Percentiles rank a stretch among this genome's conserved stretches.
These are phyloP conservation scores for Pica pica DNA, from an alignment of 2,113 vertebrate species.

Conservation along the genomic window DNA sequence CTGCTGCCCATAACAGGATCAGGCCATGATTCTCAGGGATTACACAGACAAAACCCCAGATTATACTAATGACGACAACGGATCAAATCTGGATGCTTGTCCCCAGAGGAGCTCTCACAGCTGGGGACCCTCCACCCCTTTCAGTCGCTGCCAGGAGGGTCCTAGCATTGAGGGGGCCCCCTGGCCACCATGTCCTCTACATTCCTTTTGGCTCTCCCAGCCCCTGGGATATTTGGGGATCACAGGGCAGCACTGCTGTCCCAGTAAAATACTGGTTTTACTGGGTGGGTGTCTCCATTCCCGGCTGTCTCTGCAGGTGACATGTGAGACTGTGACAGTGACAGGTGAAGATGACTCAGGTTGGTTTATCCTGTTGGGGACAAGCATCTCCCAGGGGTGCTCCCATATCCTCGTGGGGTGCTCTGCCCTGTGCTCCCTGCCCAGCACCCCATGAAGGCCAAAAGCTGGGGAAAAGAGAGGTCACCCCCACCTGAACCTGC, in stretches of 20 bases:
- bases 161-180: fast-evolving
- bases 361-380: not conserved
- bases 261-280: not conserved
- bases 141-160: not conserved
- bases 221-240: not conserved
- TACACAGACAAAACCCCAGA: not conserved
- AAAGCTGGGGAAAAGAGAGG: not conserved
- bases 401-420: not conserved
- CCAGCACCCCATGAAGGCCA: not conserved
- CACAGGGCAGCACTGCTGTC: not conserved
- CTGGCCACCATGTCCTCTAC: no score
- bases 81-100: not conserved
- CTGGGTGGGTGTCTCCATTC: not conserved
- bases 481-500: not conserved
- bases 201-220: not conserved
- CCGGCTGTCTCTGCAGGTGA: not conserved
- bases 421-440: not conserved
- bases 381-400: fast-evolving
- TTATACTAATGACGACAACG: not conserved
- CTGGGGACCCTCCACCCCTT: not conserved
- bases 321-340: not conserved
- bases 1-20: not conserved
- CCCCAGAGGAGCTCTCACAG: not conserved
- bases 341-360: not conserved
- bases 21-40: not conserved